Conservation (phyloP, 2,113 vertebrate genomes). For the Ameiurus melas region DNA sequence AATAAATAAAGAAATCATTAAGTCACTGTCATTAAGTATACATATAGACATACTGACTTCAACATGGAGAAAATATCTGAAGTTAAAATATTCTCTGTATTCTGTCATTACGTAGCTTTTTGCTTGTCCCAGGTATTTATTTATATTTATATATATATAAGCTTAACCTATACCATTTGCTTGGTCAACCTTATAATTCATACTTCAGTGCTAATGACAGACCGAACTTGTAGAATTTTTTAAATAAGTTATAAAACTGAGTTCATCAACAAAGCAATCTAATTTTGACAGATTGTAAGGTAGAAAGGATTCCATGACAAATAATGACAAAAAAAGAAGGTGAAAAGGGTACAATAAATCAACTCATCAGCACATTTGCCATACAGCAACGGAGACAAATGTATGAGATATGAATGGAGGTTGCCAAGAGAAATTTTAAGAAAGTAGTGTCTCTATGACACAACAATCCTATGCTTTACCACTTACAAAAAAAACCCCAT, state of each 20-base stretch:
- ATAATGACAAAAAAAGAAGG: neutral
- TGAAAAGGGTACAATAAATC: neutral
- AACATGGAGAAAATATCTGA: neutral
- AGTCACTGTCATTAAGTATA: neutral
- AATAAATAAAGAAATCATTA: constrained; percentile 12
- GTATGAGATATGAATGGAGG: neutral
- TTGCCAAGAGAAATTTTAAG: neutral
- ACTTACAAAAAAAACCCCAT: constrained; percentile 3
- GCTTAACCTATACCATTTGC: neutral
- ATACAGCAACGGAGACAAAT: neutral
- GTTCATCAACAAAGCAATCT: neutral
- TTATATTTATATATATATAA: neutral
- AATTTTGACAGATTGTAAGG: neutral
- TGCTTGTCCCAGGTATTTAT: neutral
- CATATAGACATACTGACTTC: neutral
- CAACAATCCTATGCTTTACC: neutral
- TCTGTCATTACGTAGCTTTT: neutral
- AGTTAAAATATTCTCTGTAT: neutral
- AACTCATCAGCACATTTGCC: neutral
- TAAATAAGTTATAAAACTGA: neutral
- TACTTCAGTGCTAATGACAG: neutral
- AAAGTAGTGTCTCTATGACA: neutral
- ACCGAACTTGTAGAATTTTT: neutral
- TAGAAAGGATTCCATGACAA: neutral
- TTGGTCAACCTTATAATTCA: neutral